These are phyloP conservation scores for Oikopleura albicans DNA, from an alignment of 23 tunicate species.

Conservation along the genomic window DNA sequence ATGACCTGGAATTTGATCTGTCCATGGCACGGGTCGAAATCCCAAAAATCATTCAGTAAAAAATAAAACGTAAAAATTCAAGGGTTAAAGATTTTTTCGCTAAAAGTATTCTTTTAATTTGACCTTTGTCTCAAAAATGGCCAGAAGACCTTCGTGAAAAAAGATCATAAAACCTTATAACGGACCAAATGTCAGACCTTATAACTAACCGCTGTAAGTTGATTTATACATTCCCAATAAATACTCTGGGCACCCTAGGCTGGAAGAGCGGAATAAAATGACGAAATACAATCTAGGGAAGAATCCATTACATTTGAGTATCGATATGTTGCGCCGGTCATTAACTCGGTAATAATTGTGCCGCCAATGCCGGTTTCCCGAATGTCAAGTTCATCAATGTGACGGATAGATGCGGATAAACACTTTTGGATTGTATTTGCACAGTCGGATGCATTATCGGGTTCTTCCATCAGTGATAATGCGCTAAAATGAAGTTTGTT, in stretches of 20 bases:
- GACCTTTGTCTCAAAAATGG: too few relatives aligned
- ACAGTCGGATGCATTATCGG: neutral
- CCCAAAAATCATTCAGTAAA: too few relatives aligned
- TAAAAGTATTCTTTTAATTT: too few relatives aligned
- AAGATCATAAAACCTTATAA: too few relatives aligned
- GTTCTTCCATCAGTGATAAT: neutral
- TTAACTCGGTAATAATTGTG: neutral
- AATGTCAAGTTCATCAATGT: neutral
- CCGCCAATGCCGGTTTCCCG: neutral
- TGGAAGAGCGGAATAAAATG: neutral
- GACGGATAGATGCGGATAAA: neutral
- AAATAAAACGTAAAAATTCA: too few relatives aligned
- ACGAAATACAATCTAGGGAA: neutral
- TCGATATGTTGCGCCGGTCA: neutral
- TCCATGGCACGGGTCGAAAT: too few relatives aligned
- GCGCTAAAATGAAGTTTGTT: too few relatives aligned
- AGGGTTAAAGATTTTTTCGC: too few relatives aligned
- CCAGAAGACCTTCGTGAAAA: too few relatives aligned
- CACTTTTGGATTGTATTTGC: neutral
- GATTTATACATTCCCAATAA: neutral
- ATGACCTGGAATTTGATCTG: too few relatives aligned
- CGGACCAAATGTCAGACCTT: too few relatives aligned
- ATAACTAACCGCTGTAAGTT: too few relatives aligned
- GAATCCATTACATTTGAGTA: slow-evolving; percentile 3
- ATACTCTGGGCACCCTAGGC: neutral